Percentiles rank a stretch among this genome's conserved stretches.
Evolutionary conservation across 1,140 invertebrate genomes (phyloP).

Genomic region (Bombus polaris): DNA sequence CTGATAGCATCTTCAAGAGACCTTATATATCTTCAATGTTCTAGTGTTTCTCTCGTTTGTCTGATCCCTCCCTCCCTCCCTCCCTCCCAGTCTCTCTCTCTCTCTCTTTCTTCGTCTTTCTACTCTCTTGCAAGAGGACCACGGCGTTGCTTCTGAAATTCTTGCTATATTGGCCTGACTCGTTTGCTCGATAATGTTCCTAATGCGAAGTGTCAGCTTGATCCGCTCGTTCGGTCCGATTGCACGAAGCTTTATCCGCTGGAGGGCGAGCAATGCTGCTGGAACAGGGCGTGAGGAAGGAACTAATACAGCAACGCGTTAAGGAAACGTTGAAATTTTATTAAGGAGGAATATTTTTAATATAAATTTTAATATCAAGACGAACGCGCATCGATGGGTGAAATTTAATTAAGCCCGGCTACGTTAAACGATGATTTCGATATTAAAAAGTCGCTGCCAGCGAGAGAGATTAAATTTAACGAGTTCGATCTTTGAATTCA

Average conservation of each 20-base stretch:
- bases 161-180: background rate
- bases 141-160: background rate
- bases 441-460: no score
- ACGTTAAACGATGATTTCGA: background rate
- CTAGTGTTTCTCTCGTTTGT: no score
- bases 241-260: background rate
- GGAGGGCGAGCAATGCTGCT: background rate
- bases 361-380: background rate
- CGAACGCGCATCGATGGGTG: background rate
- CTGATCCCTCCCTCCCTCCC: no score
- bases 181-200: slow-evolving; percentile 20
- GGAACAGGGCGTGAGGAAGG: no score
- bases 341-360: slow-evolving; percentile 4
- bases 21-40: background rate
- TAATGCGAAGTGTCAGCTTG: background rate
- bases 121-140: background rate
- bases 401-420: slow-evolving; percentile 20
- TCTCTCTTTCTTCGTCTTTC: background rate
- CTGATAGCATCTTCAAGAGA: slow-evolving; percentile 31
- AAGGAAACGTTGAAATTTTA: no score
- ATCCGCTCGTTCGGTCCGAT: background rate
- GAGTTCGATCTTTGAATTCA: no score
- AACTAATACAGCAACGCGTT: background rate
- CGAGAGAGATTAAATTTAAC: slow-evolving; percentile 1
- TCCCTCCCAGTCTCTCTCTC: no score